Conservation (phyloP, 2,113 vertebrate species). For the Natator depressus region DNA sequence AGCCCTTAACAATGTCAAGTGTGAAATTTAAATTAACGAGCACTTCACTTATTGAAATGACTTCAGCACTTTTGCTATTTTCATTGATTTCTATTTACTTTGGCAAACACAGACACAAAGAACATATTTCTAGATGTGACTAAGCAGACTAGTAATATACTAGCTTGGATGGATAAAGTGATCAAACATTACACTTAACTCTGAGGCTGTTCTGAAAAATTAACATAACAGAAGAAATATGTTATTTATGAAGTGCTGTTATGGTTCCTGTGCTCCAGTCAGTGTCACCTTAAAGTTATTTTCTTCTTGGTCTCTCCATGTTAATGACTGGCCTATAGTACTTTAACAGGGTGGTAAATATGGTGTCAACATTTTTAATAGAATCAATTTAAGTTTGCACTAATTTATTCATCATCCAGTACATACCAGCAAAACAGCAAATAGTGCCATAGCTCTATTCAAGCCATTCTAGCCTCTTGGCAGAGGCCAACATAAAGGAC, state of each 20-base stretch:
- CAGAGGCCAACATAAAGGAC: slow-evolving; percentile 15
- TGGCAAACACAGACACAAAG: slow-evolving; percentile 73
- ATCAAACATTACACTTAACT: slow-evolving; percentile 60
- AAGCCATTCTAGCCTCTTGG: neutral
- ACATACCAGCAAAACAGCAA: slow-evolving; percentile 33
- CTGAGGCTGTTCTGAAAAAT: slow-evolving; percentile 66
- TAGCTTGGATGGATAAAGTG: slow-evolving; percentile 32
- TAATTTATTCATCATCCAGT: slow-evolving; percentile 65
- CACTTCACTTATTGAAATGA: slow-evolving; percentile 74
- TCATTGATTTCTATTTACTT: slow-evolving; percentile 83
- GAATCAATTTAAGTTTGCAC: slow-evolving; percentile 69
- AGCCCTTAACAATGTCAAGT: slow-evolving; percentile 76
- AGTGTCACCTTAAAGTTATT: slow-evolving; percentile 59
- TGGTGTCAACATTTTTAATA: slow-evolving; percentile 52
- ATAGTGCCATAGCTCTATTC: slow-evolving; percentile 49
- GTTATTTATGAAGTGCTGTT: slow-evolving; percentile 70
- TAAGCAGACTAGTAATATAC: slow-evolving; percentile 63
- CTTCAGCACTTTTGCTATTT: slow-evolving; percentile 78
- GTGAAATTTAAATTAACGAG: slow-evolving; percentile 82
- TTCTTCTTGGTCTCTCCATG: slow-evolving; percentile 44
- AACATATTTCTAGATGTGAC: slow-evolving; percentile 70
- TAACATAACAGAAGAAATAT: slow-evolving; percentile 66
- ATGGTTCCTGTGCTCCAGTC: slow-evolving; percentile 54
- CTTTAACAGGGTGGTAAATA: slow-evolving; percentile 69
- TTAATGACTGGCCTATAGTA: slow-evolving; percentile 56